Conservation (phyloP, 2,888 invertebrate genomes). For the Dolomedes plantarius region DNA sequence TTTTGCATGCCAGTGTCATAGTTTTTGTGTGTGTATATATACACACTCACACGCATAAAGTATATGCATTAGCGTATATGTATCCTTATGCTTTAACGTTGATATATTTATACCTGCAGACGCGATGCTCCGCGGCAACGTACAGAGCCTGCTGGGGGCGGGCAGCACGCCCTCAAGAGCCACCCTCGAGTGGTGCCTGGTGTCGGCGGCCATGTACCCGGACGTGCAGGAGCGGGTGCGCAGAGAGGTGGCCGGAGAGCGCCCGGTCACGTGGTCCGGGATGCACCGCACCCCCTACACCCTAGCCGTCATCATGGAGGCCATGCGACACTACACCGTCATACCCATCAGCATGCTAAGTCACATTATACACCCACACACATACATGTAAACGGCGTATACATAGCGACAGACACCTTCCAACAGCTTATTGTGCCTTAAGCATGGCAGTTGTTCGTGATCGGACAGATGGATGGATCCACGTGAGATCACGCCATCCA, state of each 20-base stretch:
- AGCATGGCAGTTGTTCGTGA: no score
- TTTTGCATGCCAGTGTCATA: no score
- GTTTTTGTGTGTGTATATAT: no score
- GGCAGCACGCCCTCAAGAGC: slow-evolving; percentile 71
- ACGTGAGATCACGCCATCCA: no score
- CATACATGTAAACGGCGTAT: no score
- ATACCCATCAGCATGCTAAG: slow-evolving; percentile 72
- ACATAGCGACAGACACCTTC: no score
- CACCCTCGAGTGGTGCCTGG: slow-evolving; percentile 77
- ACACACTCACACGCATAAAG: no score
- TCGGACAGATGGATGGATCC: no score
- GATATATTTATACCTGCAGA: no score
- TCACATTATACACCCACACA: background rate
- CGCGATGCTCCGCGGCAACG: slow-evolving; percentile 69
- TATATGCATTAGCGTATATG: no score
- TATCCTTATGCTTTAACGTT: no score
- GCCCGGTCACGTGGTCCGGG: slow-evolving; percentile 81
- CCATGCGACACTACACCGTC: slow-evolving; percentile 83
- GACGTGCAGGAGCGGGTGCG: slow-evolving; percentile 81
- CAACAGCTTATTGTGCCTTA: no score
- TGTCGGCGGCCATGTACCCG: slow-evolving; percentile 81
- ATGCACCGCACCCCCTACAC: slow-evolving; percentile 86
- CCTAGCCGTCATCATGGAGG: slow-evolving; percentile 86
- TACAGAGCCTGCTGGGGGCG: slow-evolving; percentile 69
- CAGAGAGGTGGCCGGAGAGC: slow-evolving; percentile 81